A percentile compares a stretch with the other conserved stretches of the same genome.
Conservation (phyloP, 2,797 vertebrate genomes). For the Peromyscus eremicus region DNA sequence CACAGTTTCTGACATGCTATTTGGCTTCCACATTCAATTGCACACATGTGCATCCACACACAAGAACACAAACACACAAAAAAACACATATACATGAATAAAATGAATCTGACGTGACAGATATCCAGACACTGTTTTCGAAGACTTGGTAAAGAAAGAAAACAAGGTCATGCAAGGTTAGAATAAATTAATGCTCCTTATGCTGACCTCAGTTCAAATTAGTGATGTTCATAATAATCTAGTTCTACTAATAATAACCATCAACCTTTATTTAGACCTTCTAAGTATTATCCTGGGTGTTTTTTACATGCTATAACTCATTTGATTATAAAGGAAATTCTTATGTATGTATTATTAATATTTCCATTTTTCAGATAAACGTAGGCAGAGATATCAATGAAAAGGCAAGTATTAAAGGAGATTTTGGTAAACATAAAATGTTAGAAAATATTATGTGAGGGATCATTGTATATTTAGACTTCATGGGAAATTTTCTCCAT, state of each 20-base stretch:
- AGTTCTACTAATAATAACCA: neutral
- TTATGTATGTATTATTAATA: neutral
- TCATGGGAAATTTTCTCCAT: neutral
- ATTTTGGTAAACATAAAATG: conserved; percentile 1
- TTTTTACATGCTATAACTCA: conserved; percentile 10
- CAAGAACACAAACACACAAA: neutral
- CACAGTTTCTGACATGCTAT: neutral
- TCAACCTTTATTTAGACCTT: conserved; percentile 49
- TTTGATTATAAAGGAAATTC: conserved; percentile 51
- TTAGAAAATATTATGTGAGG: conserved; percentile 23
- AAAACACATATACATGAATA: neutral
- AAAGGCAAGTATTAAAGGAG: conserved; percentile 23
- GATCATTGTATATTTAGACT: neutral
- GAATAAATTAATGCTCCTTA: conserved; percentile 44
- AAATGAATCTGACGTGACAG: conserved; percentile 28
- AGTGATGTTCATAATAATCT: conserved; percentile 53
- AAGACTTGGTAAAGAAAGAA: conserved; percentile 56
- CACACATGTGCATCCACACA: neutral
- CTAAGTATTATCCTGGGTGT: neutral
- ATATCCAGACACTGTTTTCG: neutral
- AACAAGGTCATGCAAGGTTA: conserved; percentile 28
- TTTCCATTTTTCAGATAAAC: conserved; percentile 53
- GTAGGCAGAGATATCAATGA: neutral
- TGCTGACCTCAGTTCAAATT: conserved; percentile 25
- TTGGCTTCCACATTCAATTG: neutral